Evolutionary conservation across 2,888 invertebrate genomes (phyloP), one percentile per base, ranked within the genome.

Genomic region (Capitulum mitella): DNA sequence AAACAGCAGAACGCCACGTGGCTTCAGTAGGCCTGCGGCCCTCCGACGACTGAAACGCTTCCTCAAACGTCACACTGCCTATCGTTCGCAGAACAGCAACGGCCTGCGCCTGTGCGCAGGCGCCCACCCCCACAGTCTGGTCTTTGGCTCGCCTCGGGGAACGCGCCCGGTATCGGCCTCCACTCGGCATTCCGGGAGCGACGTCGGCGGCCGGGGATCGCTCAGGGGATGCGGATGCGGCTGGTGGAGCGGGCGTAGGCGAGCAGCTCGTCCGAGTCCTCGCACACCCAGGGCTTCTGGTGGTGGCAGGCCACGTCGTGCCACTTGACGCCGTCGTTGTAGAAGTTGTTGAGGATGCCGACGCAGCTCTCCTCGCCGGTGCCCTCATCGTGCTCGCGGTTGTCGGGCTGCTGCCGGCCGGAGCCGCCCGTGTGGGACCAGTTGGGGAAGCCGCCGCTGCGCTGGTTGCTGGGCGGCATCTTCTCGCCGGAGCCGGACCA

Each of bases 221-320:
- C n/a, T 79, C 77, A 82, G 34, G 81, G 80, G 58, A 82, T 82
- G 51, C 77, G 61, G 8, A 77, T 77, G 14, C 80, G 81, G 78
- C 80, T 79, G 70, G 76, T 94, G 86, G 91, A 91, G 79, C 92
- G 92, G 81, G 95, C 90, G 86, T 94, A 95, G 86, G 90, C 92
- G 84, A 95, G 89, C 81, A 95, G 90, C 85, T 95, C 95, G 78
- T 94, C 94, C 81, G 92, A 92, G 86, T 95, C 95, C 85, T 95
- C 95, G 86, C 95, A 95, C 83, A 95, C 90, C 85, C 95, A 90
- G 2, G 95, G 95, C 85, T 95, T 95, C 87, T 95, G 93, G 87
- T 95, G 95, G 86, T 95, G 94, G 86, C 95, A 95, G 82, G 94
- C 94, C 78, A 95, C 94, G 86, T 95, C 95, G 87, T 95, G 95